phyloP scores from a whole-genome alignment of 2,797 vertebrate genomes.

The Helarctos malayanus region DNA sequence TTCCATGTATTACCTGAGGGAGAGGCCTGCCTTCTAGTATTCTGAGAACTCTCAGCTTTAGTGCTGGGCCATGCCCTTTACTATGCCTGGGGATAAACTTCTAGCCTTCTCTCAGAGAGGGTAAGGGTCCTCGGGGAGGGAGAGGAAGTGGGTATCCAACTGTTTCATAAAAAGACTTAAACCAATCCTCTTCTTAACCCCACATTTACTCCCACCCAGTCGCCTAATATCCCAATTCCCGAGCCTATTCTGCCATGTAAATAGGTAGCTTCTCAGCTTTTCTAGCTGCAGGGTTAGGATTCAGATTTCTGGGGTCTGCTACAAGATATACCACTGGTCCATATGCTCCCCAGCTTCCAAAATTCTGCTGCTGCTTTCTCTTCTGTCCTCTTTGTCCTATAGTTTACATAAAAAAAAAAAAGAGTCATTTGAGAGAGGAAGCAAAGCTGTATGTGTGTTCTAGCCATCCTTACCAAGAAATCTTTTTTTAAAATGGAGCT shows the following conservation, averaged over 20 bases:
- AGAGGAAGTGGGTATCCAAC: background rate
- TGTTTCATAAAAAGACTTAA: background rate
- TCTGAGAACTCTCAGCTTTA: background rate
- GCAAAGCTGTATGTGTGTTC: background rate
- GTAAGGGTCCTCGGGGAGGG: background rate
- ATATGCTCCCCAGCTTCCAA: background rate
- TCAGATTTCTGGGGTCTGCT: background rate
- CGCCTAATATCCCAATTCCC: background rate
- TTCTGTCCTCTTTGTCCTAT: constrained; percentile 9
- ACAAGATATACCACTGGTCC: background rate
- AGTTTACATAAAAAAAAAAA: background rate
- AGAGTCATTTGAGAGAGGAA: constrained; percentile 17
- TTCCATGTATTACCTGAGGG: background rate
- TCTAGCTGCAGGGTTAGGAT: background rate
- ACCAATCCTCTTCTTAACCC: background rate
- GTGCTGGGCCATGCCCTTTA: background rate
- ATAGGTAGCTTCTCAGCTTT: background rate
- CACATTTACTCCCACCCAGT: background rate
- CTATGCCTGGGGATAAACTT: background rate
- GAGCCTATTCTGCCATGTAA: background rate
- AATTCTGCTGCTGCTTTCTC: background rate
- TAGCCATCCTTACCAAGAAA: constrained; percentile 29
- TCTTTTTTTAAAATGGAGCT: constrained; percentile 25
- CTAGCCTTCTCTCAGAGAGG: background rate
- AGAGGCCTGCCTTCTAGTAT: background rate